Evolutionary conservation across 2,888 invertebrate species (phyloP).

Genomic region (Brachycybe producta): DNA sequence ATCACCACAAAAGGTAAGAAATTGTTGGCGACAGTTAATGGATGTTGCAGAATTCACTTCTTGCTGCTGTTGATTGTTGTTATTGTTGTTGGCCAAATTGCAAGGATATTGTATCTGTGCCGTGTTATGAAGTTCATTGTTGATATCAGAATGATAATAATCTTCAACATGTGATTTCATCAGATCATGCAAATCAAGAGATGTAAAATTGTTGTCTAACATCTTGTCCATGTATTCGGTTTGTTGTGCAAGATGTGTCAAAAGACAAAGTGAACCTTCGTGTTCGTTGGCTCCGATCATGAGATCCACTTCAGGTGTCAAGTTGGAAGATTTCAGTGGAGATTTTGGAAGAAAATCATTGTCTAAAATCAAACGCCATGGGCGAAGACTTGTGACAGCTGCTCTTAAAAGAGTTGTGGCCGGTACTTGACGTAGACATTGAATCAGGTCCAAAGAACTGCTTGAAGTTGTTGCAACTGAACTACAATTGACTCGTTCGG

Average conservation of each 20-base stretch:
- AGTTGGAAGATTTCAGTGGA: constrained; percentile 21
- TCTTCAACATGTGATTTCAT: constrained; percentile 8
- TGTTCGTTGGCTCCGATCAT: constrained; percentile 26
- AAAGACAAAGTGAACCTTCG: constrained; percentile 27
- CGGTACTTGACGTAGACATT: constrained; percentile 22
- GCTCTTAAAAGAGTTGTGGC: constrained; percentile 21
- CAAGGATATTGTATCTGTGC: constrained; percentile 9
- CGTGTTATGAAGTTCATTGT: background rate
- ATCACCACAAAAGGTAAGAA: constrained; percentile 23
- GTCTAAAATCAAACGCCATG: constrained; percentile 28
- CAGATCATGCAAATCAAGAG: constrained; percentile 18
- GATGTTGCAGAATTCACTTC: constrained; percentile 16
- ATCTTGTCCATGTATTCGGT: constrained; percentile 21
- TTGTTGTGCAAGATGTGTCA: constrained; percentile 21
- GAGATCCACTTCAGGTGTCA: constrained; percentile 21
- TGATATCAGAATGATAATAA: background rate
- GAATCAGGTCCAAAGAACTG: constrained; percentile 10
- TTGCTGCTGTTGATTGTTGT: too few relatives aligned
- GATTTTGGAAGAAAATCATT: constrained; percentile 23
- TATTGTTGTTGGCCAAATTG: constrained; percentile 1
- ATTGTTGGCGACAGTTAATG: constrained; percentile 15
- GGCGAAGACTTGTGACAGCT: constrained; percentile 22
- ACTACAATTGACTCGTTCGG: constrained; percentile 9
- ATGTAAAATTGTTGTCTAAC: constrained; percentile 18
- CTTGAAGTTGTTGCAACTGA: background rate